phyloP scores from a whole-genome alignment of 2,888 invertebrate genomes.

The Chloromyia formosa region DNA sequence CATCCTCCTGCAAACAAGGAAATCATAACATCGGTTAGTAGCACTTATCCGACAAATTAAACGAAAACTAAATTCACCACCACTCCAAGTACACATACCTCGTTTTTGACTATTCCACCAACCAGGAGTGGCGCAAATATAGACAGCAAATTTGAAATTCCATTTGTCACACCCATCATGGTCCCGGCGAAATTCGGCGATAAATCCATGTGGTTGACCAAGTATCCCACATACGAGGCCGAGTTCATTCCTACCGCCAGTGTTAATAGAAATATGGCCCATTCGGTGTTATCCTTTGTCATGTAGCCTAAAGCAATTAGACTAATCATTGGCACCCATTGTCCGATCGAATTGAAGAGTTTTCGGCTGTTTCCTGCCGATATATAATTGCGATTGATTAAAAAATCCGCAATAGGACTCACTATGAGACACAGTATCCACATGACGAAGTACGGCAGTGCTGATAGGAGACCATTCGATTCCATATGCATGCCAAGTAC shows the following conservation, averaged over 20 bases:
- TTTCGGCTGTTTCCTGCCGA: constrained; percentile 60
- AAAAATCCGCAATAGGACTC: constrained; percentile 66
- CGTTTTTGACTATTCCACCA: constrained; percentile 67
- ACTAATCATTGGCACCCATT: constrained; percentile 68
- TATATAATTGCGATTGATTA: constrained; percentile 63
- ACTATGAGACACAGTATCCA: constrained; percentile 66
- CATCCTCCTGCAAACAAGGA: constrained; percentile 55
- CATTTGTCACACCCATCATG: constrained; percentile 76
- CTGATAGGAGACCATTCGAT: constrained; percentile 66
- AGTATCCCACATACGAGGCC: constrained; percentile 70
- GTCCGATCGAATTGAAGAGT: constrained; percentile 62
- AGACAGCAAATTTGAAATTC: constrained; percentile 70
- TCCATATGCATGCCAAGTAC: constrained; percentile 71
- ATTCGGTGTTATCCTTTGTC: constrained; percentile 61
- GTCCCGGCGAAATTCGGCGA: constrained; percentile 76
- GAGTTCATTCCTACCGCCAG: constrained; percentile 71
- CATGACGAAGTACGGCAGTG: constrained; percentile 68
- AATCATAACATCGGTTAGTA: not conserved
- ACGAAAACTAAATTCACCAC: not conserved
- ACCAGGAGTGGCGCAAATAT: constrained; percentile 72
- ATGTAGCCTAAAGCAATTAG: constrained; percentile 68
- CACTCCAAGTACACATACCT: constrained; percentile 62
- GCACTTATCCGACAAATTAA: not conserved
- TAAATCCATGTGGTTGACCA: constrained; percentile 76
- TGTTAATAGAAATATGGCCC: constrained; percentile 68